Percentiles rank a stretch among this genome's conserved stretches.
phyloP scores from a whole-genome alignment of 2,797 vertebrate genomes.

The Mus spretus region DNA sequence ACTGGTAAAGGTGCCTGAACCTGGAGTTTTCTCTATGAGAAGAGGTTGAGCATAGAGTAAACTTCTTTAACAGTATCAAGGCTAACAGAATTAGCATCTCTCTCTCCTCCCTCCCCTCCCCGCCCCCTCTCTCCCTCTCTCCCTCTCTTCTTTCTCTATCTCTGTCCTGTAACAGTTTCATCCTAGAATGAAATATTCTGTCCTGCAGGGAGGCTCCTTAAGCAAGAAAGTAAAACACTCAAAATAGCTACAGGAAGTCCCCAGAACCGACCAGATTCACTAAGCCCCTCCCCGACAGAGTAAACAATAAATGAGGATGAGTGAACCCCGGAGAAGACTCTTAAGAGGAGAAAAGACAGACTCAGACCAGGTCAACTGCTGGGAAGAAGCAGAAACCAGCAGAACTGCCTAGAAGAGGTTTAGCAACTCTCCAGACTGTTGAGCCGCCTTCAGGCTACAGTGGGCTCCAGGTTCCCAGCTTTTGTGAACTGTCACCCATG shows the following conservation, averaged over 20 bases:
- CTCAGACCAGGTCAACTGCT: background rate
- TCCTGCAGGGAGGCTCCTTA: background rate
- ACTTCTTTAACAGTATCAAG: slow-evolving; percentile 22
- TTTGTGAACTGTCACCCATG: background rate
- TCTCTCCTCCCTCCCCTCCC: background rate
- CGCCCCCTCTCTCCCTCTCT: no score
- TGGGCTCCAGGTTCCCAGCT: background rate
- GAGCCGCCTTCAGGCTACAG: background rate
- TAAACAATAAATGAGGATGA: no score
- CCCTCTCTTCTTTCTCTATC: background rate
- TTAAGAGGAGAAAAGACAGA: background rate
- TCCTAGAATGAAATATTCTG: background rate
- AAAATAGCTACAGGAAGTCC: background rate
- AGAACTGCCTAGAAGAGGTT: background rate
- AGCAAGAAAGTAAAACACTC: background rate
- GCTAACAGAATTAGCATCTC: background rate
- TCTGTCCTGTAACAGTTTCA: background rate
- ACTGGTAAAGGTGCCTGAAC: background rate
- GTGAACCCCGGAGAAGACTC: no score
- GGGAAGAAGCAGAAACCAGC: background rate
- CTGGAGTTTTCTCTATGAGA: background rate
- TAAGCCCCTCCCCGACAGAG: background rate
- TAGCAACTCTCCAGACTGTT: background rate
- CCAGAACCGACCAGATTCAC: background rate
- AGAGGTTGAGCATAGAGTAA: background rate